Evolutionary conservation across 2,888 invertebrate species (phyloP), one percentile per base, ranked within the genome.

Genomic region (Liodrosophila aerea): DNA sequence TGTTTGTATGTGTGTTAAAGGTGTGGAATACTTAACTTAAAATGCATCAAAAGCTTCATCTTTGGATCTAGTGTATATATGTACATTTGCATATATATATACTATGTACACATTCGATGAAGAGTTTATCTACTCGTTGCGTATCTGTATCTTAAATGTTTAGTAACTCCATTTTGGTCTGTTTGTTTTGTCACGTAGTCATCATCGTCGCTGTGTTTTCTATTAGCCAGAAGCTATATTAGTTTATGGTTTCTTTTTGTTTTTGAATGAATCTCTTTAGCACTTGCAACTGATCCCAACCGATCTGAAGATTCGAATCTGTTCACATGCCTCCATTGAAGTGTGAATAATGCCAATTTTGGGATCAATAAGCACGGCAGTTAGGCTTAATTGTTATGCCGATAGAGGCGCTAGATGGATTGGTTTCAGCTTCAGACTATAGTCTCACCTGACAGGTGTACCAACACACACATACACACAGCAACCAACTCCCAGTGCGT

Each of bases 331-430:
- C 60, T 73, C 83, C 67, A 70, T 76, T 85, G 64, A 65, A 78
- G 85, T 76, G 82, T 83, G 73, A 86, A 86, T 86, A 83, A 86
- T 86, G 73, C 64, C 76, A 77, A 84, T 81, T 83, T 69, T 64
- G 80, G 60, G 46, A 43, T 43, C 65, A 75, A 68, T 64, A 53
- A 73, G 65, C 73, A 47, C 67, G 57, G 68, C 57, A 81, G 76
- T 81, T 81, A 70, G 63, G 78, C 86, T 80, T 85, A 78, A 78
- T 78, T 85, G 78, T 83, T 85, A 78, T 78, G 86, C 85, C 85
- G 78, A 78, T 78, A 83, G 78, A 77, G 78, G 78, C 78, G 86
- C 80, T 85, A 78, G 85, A 83, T 85, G 84, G 84, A 76, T 78
- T 72, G 75, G 67, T 71, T 83, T 82, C 84, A 64, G 63, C 76